Evolutionary conservation across 2,888 invertebrate genomes (phyloP).

Genomic region (Troglohyphantes excavatus): DNA sequence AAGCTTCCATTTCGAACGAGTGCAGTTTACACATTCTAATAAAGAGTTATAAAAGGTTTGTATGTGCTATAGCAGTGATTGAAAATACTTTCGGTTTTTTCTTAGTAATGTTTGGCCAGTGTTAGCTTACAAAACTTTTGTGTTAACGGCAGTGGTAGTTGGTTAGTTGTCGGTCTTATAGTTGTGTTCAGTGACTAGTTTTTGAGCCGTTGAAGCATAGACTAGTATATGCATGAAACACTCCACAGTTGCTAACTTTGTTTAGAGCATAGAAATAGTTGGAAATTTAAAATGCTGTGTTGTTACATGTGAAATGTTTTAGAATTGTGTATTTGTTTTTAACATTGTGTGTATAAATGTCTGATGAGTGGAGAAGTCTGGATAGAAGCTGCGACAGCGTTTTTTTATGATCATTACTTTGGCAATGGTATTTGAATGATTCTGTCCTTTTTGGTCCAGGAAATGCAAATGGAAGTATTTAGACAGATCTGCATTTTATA

Average conservation of each 20-base stretch:
- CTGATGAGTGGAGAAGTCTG: too few species aligned
- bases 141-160: background rate
- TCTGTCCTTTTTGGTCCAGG: too few species aligned
- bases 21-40: too few species aligned
- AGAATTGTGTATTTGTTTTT: background rate
- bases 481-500: too few species aligned
- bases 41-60: too few species aligned
- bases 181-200: slow-evolving; percentile 18
- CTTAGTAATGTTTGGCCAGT: too few species aligned
- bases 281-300: slow-evolving; percentile 5
- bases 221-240: slow-evolving; percentile 45
- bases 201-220: slow-evolving; percentile 23
- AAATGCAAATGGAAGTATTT: too few species aligned
- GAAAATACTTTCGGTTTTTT: background rate
- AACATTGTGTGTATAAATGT: slow-evolving; percentile 3
- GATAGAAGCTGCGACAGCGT: too few species aligned
- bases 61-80: background rate
- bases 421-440: too few species aligned
- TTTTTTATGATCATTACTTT: too few species aligned
- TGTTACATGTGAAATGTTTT: background rate
- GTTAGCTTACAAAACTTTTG: background rate
- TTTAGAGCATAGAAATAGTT: slow-evolving; percentile 49
- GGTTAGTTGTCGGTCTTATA: slow-evolving; percentile 23
- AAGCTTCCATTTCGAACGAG: too few species aligned
- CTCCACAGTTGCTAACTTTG: slow-evolving; percentile 12